Evolutionary conservation across 1,140 invertebrate species (phyloP), one percentile per base, ranked within the genome.

Genomic region (Pseudomyrmex dendroicus): DNA sequence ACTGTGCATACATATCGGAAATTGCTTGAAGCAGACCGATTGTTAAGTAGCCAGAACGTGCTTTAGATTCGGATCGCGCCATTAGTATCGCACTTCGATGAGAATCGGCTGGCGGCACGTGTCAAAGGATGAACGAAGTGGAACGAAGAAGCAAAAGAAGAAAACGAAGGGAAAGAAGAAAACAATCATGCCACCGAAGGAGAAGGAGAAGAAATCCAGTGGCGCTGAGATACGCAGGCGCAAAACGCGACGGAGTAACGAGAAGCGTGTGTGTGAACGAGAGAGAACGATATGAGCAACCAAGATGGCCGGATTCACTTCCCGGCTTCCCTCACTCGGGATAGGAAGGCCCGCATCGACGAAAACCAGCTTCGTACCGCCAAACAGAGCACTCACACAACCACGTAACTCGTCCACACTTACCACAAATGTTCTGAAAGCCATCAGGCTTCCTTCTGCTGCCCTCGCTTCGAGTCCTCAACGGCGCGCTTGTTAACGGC

Each of bases 41-140:
- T 57, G 44, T 57, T 78, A 59, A 70, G 54, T 59, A 72, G 54
- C 66, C 84, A 78, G 77, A 82, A 63, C 63, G 84, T 73, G 82
- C 70, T 76, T 89, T 88, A 83, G 74, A 83, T 86, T 88, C 74
- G 66, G 82, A 89, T 89, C 84, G 66, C 76, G 66, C 66, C 84
- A 86, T 88, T 89, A 89, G 87, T 89, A 88, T 89, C 85, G 88
- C 77, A 78, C 86, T 89, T 72, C 74, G 67, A 61, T 82, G 73
- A 52, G 82, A 76, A 84, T 86, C 87, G 88, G 80, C n/a, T 84
- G 88, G 90, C 92, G 92, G 92, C 92, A 92, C 92, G 93, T 94
- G 92, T 93, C 92, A 92, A 93, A 93, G 92, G 90, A 83, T 87
- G 70, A 68, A 85, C 66, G 74, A 84, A 83, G 62, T 9, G 44